These are phyloP conservation scores for Geotrypetes seraphini DNA, from an alignment of 2,797 vertebrate genomes.

Conservation along the genomic window DNA sequence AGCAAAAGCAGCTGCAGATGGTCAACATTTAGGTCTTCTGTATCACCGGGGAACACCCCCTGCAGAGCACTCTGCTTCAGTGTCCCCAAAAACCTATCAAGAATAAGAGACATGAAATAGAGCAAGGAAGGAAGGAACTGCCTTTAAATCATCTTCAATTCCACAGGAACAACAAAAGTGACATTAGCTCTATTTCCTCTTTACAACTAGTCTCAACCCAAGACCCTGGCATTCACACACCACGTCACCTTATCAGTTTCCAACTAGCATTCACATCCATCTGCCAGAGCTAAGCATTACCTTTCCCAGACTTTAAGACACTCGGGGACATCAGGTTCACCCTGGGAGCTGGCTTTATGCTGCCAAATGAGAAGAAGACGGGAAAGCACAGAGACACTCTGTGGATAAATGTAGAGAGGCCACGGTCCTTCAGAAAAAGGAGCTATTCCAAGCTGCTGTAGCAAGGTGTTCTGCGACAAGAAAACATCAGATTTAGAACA, in stretches of 20 bases:
- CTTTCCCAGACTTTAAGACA: slow-evolving; percentile 97
- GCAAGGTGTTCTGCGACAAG: slow-evolving; percentile 72
- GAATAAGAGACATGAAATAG: background rate
- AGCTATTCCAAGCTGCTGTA: slow-evolving; percentile 89
- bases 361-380: slow-evolving; percentile 93
- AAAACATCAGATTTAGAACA: slow-evolving; percentile 6
- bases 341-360: slow-evolving; percentile 82
- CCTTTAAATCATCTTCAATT: too few relatives aligned
- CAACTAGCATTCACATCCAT: too few relatives aligned
- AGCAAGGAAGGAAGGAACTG: too few relatives aligned
- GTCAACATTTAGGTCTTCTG: slow-evolving; percentile 88
- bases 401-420: slow-evolving; percentile 93
- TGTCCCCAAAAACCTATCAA: slow-evolving; percentile 79
- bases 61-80: slow-evolving; percentile 86
- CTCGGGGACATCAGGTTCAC: slow-evolving; percentile 87
- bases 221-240: too few relatives aligned
- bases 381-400: slow-evolving; percentile 87
- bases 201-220: too few relatives aligned
- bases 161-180: too few relatives aligned
- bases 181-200: too few relatives aligned
- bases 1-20: slow-evolving; percentile 91
- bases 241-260: too few relatives aligned
- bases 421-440: slow-evolving; percentile 92
- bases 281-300: too few relatives aligned
- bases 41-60: slow-evolving; percentile 69